A percentile compares a stretch with the other conserved stretches of the same genome.
phyloP scores from a whole-genome alignment of 2,113 vertebrate species.

The Meriones unguiculatus region DNA sequence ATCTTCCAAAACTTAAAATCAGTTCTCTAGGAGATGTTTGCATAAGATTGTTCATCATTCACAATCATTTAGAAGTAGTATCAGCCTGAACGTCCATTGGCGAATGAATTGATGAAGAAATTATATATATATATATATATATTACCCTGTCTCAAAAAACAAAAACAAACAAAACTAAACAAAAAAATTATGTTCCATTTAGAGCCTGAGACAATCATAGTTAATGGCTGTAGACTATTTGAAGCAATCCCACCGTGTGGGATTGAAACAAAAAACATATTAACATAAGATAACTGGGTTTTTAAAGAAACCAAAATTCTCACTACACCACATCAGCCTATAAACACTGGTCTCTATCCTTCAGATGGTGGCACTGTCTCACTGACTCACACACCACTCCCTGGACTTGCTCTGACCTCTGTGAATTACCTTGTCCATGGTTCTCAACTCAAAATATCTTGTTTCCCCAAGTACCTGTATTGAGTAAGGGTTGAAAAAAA shows the following conservation, averaged over 20 bases:
- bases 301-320: too few species aligned
- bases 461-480: neutral
- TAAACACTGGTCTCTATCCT: neutral
- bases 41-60: neutral
- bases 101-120: neutral
- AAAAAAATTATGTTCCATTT: too few species aligned
- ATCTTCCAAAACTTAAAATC: neutral
- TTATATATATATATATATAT: neutral
- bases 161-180: neutral
- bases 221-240: too few species aligned
- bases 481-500: neutral
- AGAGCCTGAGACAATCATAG: too few species aligned
- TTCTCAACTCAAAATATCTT: neutral
- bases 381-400: rapidly evolving
- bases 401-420: neutral
- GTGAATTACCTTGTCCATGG: neutral
- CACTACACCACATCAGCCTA: too few species aligned
- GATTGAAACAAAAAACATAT: too few species aligned
- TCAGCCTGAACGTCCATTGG: neutral
- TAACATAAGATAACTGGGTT: too few species aligned
- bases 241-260: too few species aligned
- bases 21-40: neutral
- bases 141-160: too few species aligned
- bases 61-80: neutral
- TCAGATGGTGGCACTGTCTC: neutral